Conservation (phyloP, 2,888 invertebrate species). For the Eutolmus rufibarbis region DNA sequence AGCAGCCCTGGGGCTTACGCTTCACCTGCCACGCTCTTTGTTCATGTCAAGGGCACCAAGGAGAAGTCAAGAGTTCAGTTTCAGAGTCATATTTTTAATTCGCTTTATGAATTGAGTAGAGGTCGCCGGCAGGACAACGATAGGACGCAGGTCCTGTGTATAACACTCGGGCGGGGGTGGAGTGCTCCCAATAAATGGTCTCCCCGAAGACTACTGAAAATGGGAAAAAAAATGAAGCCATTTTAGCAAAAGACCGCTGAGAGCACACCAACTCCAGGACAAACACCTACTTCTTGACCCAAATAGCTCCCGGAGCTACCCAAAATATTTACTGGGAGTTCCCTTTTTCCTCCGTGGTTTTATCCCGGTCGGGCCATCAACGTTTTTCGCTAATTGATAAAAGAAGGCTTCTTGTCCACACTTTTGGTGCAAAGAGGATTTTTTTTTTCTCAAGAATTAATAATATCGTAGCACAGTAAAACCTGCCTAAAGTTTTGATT, state of each 20-base stretch:
- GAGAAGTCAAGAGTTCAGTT: conserved; percentile 28
- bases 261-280: not conserved
- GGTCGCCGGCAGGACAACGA: not conserved
- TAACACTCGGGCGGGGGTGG: not conserved
- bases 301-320: not conserved
- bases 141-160: not conserved
- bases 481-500: not conserved
- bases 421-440: not conserved
- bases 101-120: not conserved
- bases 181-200: not conserved
- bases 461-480: not conserved
- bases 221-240: not conserved
- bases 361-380: not conserved
- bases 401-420: not conserved
- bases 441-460: not conserved
- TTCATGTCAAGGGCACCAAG: conserved; percentile 24
- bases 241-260: not conserved
- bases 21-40: conserved; percentile 24
- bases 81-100: conserved; percentile 30
- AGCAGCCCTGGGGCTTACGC: not conserved
- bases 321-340: not conserved
- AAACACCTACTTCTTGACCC: not conserved
- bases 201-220: not conserved
- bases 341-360: not conserved
- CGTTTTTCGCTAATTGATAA: conserved; percentile 12